A percentile compares a stretch with the other conserved stretches of the same genome.
Conservation (phyloP, 2,113 vertebrate species). For the Brachyhypopomus occidentalis region DNA sequence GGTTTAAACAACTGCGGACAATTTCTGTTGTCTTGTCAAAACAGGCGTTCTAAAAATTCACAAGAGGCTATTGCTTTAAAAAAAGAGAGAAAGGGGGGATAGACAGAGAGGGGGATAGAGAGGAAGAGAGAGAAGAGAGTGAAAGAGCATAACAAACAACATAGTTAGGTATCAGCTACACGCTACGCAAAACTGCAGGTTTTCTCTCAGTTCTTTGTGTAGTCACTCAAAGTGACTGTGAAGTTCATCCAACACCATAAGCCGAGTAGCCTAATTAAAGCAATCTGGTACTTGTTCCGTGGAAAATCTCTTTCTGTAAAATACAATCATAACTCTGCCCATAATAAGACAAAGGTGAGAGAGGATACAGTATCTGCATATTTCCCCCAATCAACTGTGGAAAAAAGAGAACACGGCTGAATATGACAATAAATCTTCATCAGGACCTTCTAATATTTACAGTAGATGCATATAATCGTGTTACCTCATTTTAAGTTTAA, state of each 20-base stretch:
- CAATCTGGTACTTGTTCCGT: background rate
- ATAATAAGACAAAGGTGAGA: conserved; percentile 8
- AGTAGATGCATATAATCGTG: conserved; percentile 28
- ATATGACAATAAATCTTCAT: conserved; percentile 15
- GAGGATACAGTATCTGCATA: conserved; percentile 28
- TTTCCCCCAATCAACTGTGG: conserved; percentile 2
- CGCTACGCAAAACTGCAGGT: conserved; percentile 29
- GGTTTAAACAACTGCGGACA: background rate
- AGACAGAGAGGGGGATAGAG: too few relatives aligned
- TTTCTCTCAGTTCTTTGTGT: background rate
- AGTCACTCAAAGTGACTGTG: conserved; percentile 20
- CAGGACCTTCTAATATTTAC: conserved; percentile 28
- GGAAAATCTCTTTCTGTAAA: background rate
- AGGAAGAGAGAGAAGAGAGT: too few relatives aligned
- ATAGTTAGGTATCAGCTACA: conserved; percentile 8
- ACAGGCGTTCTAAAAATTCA: conserved; percentile 1
- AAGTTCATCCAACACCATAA: background rate
- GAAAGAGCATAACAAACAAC: too few relatives aligned
- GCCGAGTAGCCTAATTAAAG: conserved; percentile 15
- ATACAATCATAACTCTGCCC: conserved; percentile 29
- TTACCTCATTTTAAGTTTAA: conserved; percentile 31
- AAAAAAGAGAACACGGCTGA: background rate
- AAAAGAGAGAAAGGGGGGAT: background rate
- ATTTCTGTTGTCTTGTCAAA: background rate
- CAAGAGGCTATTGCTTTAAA: background rate